phyloP scores from a whole-genome alignment of 1,140 invertebrate genomes.

The Paralvinella palmiformis region DNA sequence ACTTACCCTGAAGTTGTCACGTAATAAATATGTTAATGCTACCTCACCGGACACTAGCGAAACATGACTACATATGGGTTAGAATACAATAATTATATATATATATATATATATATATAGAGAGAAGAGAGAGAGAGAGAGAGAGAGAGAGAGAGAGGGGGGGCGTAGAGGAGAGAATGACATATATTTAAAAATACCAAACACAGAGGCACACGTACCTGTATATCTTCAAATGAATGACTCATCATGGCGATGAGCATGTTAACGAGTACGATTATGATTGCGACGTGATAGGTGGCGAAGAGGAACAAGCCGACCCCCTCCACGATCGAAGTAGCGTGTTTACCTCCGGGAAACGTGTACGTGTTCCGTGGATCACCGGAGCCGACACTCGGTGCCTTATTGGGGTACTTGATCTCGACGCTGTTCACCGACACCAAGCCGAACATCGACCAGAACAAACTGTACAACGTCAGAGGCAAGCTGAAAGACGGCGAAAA shows the following conservation, averaged over 20 bases:
- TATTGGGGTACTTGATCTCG: constrained; percentile 17
- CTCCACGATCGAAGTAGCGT: constrained; percentile 43
- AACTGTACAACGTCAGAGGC: constrained; percentile 60
- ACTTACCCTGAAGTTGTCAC: no score
- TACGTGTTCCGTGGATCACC: not conserved
- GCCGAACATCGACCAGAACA: constrained; percentile 72
- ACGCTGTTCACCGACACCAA: constrained; percentile 56
- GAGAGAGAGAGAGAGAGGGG: no score
- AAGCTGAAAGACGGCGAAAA: constrained; percentile 55
- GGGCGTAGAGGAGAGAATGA: no score
- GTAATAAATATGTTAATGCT: no score
- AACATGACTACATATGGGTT: no score
- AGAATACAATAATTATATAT: no score
- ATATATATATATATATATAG: no score
- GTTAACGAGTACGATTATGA: constrained; percentile 59
- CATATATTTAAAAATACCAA: no score
- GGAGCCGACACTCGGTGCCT: not conserved
- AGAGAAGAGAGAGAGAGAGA: no score
- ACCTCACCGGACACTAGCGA: no score
- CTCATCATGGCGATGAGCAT: constrained; percentile 62
- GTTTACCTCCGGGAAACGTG: constrained; percentile 19
- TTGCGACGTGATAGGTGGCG: constrained; percentile 53
- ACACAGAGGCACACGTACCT: no score
- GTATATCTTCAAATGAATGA: constrained; percentile 57
- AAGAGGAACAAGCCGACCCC: constrained; percentile 56